Evolutionary conservation across 37 sponge, comb jelly and placozoan species (phyloP).

Genomic region (Ephydatia muelleri): DNA sequence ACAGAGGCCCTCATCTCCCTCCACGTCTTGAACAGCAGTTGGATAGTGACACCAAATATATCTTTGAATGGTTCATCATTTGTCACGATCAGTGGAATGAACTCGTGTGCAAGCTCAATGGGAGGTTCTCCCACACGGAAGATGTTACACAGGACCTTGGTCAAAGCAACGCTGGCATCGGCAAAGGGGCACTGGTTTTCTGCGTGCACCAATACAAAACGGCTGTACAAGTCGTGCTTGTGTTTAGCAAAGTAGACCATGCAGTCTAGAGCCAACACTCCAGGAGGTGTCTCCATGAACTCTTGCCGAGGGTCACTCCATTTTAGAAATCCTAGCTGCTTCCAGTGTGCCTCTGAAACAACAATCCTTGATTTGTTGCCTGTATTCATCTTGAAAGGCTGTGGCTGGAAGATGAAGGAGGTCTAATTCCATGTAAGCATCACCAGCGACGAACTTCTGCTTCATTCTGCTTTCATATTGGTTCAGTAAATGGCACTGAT

Average conservation of each 20-base stretch:
- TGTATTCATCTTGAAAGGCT: constrained; percentile 78
- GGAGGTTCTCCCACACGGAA: constrained; percentile 86
- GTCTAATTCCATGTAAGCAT: constrained; percentile 56
- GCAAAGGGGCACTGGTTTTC: constrained; percentile 94
- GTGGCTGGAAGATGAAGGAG: constrained; percentile 50
- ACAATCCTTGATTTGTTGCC: constrained; percentile 2
- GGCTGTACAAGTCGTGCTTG: constrained; percentile 73
- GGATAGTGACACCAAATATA: constrained; percentile 82
- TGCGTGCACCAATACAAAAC: constrained; percentile 37
- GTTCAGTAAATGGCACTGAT: constrained; percentile 70
- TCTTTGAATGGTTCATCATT: constrained; percentile 86
- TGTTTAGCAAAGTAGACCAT: constrained; percentile 82
- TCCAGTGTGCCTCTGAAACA: constrained; percentile 66
- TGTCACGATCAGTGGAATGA: constrained; percentile 74
- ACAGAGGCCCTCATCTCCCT: constrained; percentile 94
- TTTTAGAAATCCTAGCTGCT: constrained; percentile 81
- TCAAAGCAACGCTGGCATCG: constrained; percentile 70
- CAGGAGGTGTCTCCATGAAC: constrained; percentile 84
- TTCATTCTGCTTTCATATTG: constrained; percentile 59
- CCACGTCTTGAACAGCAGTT: constrained; percentile 96
- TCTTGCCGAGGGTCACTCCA: constrained; percentile 66
- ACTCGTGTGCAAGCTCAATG: constrained; percentile 76
- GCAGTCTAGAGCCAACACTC: constrained; percentile 85
- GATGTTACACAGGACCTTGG: constrained; percentile 78
- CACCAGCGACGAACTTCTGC: constrained; percentile 40